A percentile compares a stretch with the other conserved stretches of the same genome.
Conservation (phyloP, 2,888 invertebrate species). For the Euzophera pinguis region DNA sequence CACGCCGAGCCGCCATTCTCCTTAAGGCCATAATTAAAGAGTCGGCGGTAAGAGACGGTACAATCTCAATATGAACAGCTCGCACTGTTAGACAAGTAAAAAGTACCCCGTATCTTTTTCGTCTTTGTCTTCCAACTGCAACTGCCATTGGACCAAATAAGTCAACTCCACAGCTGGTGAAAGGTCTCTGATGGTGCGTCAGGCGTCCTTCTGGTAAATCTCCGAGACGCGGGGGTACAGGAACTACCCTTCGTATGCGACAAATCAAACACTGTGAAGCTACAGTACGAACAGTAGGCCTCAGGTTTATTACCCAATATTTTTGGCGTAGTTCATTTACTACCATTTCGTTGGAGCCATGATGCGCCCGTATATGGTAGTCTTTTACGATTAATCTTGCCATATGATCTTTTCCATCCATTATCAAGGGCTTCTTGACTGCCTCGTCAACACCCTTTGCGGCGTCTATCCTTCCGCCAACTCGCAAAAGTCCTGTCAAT, state of each 20-base stretch:
- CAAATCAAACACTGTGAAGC: constrained; percentile 14
- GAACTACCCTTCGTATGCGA: constrained; percentile 4
- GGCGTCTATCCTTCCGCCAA: not conserved
- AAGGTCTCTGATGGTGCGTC: constrained; percentile 19
- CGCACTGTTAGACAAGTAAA: constrained; percentile 26
- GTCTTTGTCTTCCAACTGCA: not conserved
- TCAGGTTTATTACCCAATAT: constrained; percentile 24
- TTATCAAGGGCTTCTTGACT: not conserved
- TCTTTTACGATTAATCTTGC: constrained; percentile 12
- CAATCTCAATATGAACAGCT: constrained; percentile 25
- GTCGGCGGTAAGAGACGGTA: constrained; percentile 19
- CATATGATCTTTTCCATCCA: constrained; percentile 14
- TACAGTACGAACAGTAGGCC: constrained; percentile 17
- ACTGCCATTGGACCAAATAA: constrained; percentile 1
- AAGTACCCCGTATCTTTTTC: constrained; percentile 14
- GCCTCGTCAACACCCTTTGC: not conserved
- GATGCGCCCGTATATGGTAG: constrained; percentile 19
- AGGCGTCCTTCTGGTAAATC: constrained; percentile 18
- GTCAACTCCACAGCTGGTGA: constrained; percentile 4
- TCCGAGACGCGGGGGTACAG: constrained; percentile 11
- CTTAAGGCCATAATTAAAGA: constrained; percentile 25
- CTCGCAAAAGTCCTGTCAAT: not conserved
- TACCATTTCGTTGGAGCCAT: constrained; percentile 20
- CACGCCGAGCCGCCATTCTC: constrained; percentile 24
- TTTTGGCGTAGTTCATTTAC: constrained; percentile 24